Percentiles rank a stretch among this genome's conserved stretches.
phyloP scores from a whole-genome alignment of 2,113 vertebrate genomes.

The Falcunculus frontatus region DNA sequence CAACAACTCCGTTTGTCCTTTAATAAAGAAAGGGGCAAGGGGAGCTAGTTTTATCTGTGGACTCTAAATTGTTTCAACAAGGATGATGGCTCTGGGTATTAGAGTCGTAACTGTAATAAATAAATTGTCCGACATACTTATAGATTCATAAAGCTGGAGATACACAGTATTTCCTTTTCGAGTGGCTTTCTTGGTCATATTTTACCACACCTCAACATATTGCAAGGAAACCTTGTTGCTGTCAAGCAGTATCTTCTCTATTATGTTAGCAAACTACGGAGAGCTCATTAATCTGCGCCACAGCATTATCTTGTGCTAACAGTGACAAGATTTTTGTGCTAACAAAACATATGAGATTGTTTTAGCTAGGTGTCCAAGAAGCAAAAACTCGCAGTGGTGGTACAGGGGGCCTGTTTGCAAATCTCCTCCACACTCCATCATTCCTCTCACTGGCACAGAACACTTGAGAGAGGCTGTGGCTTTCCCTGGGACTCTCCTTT shows the following conservation, averaged over 20 bases:
- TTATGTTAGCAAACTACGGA: neutral
- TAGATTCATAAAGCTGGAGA: neutral
- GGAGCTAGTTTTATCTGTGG: neutral
- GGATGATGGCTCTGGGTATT: neutral
- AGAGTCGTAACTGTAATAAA: neutral
- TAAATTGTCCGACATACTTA: neutral
- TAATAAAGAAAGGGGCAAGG: neutral
- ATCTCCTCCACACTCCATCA: neutral
- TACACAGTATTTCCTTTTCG: neutral
- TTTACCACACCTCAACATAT: neutral
- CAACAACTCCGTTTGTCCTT: neutral
- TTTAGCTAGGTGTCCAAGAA: neutral
- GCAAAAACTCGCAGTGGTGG: neutral
- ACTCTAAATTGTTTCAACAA: neutral
- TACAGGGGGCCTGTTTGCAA: neutral
- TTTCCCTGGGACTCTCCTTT: neutral
- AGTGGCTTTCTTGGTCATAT: neutral
- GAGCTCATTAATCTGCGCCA: neutral
- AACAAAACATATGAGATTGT: accelerated
- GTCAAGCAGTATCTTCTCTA: neutral
- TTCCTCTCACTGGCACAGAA: accelerated
- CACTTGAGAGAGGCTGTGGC: neutral
- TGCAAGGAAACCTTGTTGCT: neutral
- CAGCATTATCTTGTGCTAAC: neutral
- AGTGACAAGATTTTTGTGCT: neutral